phyloP scores from a whole-genome alignment of 1,140 invertebrate genomes.

The Dreissena rostriformis region DNA sequence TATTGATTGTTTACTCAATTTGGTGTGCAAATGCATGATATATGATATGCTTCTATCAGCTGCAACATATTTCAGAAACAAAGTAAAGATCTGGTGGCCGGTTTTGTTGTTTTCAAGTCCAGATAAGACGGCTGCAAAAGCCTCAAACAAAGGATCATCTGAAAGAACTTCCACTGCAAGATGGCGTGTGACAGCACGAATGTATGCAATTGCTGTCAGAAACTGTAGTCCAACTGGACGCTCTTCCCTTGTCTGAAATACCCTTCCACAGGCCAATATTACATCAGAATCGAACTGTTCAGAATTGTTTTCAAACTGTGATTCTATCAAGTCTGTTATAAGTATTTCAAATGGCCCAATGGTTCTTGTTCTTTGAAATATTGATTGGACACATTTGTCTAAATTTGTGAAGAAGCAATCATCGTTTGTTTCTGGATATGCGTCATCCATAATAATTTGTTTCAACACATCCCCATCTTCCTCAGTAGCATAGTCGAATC shows the following conservation, averaged over 20 bases:
- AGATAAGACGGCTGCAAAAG: background rate
- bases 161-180: background rate
- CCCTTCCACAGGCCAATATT: background rate
- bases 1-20: background rate
- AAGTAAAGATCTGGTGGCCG: background rate
- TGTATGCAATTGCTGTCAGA: slow-evolving; percentile 20
- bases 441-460: background rate
- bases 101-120: background rate
- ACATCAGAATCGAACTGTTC: background rate
- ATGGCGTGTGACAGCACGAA: background rate
- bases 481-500: background rate
- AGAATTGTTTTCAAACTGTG: background rate
- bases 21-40: slow-evolving; percentile 6
- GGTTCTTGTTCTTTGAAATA: background rate
- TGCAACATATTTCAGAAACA: slow-evolving; percentile 26
- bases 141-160: background rate
- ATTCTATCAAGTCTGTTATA: slow-evolving; percentile 16
- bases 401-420: background rate
- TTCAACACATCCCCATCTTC: slow-evolving; percentile 9
- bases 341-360: slow-evolving; percentile 11
- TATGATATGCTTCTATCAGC: background rate
- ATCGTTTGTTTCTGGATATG: background rate
- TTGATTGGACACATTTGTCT: background rate
- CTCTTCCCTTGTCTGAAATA: background rate
- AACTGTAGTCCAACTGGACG: background rate